Evolutionary conservation across 2,113 vertebrate species (phyloP).

Genomic region (Fulmarus glacialis): DNA sequence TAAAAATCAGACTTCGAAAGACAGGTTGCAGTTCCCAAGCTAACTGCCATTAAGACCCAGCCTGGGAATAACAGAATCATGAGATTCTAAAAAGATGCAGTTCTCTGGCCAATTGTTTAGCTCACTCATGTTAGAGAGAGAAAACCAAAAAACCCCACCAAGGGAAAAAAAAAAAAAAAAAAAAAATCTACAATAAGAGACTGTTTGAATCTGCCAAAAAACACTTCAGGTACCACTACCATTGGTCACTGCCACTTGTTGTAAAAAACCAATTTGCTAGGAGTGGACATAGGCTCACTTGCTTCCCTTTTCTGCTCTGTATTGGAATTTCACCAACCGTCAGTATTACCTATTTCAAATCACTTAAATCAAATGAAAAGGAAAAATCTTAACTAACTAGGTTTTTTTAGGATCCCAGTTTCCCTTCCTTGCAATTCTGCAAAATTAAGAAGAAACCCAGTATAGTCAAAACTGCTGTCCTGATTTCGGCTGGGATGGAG

Average conservation of each 20-base stretch:
- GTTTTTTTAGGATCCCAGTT: neutral
- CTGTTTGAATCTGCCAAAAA: neutral
- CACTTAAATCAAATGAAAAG: neutral
- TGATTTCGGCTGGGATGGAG: no score
- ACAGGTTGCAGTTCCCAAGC: neutral
- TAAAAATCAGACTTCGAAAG: neutral
- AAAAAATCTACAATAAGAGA: neutral
- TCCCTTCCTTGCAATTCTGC: neutral
- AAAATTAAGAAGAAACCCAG: neutral
- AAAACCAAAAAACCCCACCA: neutral
- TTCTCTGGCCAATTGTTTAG: neutral
- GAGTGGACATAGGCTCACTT: neutral
- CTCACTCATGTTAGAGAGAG: neutral
- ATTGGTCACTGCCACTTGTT: neutral
- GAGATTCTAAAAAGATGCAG: neutral
- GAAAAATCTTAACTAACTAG: neutral
- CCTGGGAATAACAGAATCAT: neutral
- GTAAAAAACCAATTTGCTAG: neutral
- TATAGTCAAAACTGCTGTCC: neutral
- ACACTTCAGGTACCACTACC: neutral
- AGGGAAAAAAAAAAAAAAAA: no score
- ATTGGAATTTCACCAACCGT: neutral
- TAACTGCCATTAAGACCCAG: neutral
- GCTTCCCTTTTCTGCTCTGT: neutral
- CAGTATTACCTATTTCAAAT: neutral